Base-by-base conservation (phyloP, 2,113 vertebrate genomes). In the Ondatra zibethicus region DNA sequence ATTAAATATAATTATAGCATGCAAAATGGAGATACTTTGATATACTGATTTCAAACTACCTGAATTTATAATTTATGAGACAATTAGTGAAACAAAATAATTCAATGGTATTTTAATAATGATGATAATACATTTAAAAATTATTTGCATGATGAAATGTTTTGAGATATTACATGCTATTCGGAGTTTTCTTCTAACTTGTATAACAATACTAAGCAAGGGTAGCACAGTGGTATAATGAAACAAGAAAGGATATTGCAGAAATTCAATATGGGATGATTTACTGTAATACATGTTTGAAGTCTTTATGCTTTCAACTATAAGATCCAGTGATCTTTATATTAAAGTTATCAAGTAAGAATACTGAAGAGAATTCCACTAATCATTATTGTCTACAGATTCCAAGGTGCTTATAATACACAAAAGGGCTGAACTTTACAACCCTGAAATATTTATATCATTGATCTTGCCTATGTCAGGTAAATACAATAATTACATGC, bases 331-430 rank as follows among this genome's bases (percentile, higher is more conserved):
- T 52, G 50, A 2, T 7, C 31, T 7, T 21, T 12, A 31, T 16
- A 16, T 95, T 66, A 89, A 45, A 89, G 27, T 25, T 96, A 72
- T 8, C 45, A 13, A 91, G 78, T 87, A 87, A 77, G 33, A 96
- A 73, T 68, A 31, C 25, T 82, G 11, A 88, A 23, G 12, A 14
- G 58, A 33, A 89, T 25, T 86, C 27, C 23, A 17, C 36, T 14
- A 52, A 77, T 73, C 23, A 91, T 10, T 23, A 75, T 89, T 77
- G 81, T 45, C 81, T 90, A 61, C 4, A 80, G 39, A 12, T 88
- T 93, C 12, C 11, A 55, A 92, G 47, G 12, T 85, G 75, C 88
- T 76, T 77, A 61, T 72, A 65, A 66, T 1, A 0, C 4, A 85
- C 17, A 93, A 9, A 63, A 47, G 47, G 13, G 52, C 75, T 80